Evolutionary conservation across 2,888 invertebrate genomes (phyloP).

Genomic region (Adelphocoris suturalis): DNA sequence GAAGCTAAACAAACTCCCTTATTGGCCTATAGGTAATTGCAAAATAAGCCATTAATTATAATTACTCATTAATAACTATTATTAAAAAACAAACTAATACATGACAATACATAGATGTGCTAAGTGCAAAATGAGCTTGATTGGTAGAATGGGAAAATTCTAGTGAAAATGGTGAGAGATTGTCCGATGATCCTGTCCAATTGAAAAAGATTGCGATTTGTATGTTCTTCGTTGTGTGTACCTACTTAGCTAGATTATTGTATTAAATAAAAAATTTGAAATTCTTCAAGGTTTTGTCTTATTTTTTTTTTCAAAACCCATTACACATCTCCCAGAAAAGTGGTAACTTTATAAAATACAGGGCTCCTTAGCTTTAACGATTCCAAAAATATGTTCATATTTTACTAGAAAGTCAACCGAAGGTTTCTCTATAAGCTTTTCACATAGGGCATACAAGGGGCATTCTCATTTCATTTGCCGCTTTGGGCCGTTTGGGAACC

Average conservation of each 20-base stretch:
- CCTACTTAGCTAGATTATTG: slow-evolving; percentile 72
- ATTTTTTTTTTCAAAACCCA: too few relatives aligned
- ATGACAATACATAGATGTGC: slow-evolving; percentile 75
- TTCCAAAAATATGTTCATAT: too few relatives aligned
- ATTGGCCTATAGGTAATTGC: slow-evolving; percentile 41
- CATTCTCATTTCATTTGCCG: too few relatives aligned
- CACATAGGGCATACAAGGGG: too few relatives aligned
- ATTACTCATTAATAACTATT: slow-evolving; percentile 33
- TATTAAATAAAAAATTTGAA: slow-evolving; percentile 67
- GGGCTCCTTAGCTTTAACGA: too few relatives aligned
- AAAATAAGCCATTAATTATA: slow-evolving; percentile 43
- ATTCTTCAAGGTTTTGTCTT: not conserved
- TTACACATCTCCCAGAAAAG: too few relatives aligned
- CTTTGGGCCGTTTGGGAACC: too few relatives aligned
- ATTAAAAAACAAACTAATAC: slow-evolving; percentile 67
- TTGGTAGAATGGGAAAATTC: slow-evolving; percentile 63
- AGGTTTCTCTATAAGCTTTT: too few relatives aligned
- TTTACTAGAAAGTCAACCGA: too few relatives aligned
- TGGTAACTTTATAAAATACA: too few relatives aligned
- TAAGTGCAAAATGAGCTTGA: slow-evolving; percentile 74
- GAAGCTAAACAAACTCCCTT: slow-evolving; percentile 27
- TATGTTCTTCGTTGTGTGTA: slow-evolving; percentile 75
- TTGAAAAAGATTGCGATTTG: slow-evolving; percentile 73
- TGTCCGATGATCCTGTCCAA: slow-evolving; percentile 74
- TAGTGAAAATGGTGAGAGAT: slow-evolving; percentile 69